Evolutionary conservation across 2,888 invertebrate genomes (phyloP).

Genomic region (Drosophila kambysellisi): DNA sequence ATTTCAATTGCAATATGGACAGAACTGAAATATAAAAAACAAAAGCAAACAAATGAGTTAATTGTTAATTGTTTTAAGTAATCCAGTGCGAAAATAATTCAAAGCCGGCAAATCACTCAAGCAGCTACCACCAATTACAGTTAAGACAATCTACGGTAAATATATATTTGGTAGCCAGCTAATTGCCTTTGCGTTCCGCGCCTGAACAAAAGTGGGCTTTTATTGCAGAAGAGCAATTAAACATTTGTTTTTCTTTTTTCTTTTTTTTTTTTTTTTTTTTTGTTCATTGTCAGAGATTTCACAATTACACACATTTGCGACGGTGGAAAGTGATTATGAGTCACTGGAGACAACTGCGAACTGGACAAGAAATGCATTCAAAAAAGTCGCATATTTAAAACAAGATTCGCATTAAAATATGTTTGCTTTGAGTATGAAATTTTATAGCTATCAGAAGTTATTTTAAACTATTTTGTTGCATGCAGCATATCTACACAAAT

Average conservation of each 20-base stretch:
- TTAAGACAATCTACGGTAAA: background rate
- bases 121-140: conserved; percentile 1
- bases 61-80: background rate
- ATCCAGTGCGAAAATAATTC: background rate
- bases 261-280: background rate
- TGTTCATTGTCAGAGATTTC: conserved; percentile 7
- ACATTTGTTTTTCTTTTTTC: background rate
- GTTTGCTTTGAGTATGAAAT: background rate
- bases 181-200: conserved; percentile 3
- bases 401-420: background rate
- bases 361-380: background rate
- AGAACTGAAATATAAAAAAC: conserved; percentile 41
- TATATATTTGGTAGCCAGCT: background rate
- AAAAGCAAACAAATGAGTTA: background rate
- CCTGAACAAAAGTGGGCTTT: conserved; percentile 1
- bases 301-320: background rate
- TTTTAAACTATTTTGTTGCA: background rate
- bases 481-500: background rate
- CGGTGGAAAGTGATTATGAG: background rate
- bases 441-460: background rate
- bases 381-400: background rate
- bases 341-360: background rate
- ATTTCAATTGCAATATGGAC: conserved; percentile 81
- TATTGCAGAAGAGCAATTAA: background rate
- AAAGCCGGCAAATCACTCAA: background rate